Base-by-base conservation (phyloP, 2,888 invertebrate species). In the Conus canariensis region DNA sequence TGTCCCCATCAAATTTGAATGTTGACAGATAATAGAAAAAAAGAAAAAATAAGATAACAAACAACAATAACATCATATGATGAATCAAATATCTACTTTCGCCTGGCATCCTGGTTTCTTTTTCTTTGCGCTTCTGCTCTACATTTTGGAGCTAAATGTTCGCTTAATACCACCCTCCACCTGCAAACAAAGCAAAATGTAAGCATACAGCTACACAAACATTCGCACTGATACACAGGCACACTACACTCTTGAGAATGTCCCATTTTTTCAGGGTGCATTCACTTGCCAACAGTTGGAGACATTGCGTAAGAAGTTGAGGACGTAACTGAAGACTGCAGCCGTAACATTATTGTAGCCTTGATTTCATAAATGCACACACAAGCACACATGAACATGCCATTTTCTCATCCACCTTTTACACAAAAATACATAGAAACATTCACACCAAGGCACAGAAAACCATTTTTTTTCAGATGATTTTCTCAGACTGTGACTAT, bases 141-240 rank as follows among this genome's bases (percentile, higher is more conserved):
- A 86, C 16, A 0, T 16, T 86, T 86, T 67, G 86, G 22, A 67
- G 86, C 74, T 87, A 87, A 93, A 58, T 19, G 74, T 64, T 60
- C 22, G 16, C n/a, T 56, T 58, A 22, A 67, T 87, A 87, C 60
- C 80, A 90, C 89, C 85, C 85, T 89, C 91, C 77, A 85, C 89
- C 91, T 89, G 85, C 83, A 88, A 86, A 91, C 59, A 45, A 90
- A 83, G 67, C 85, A 70, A 91, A n/a, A 77, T 12, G 22, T 74
- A 88, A 89, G 67, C 88, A 87, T 70, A 85, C 74, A 90, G 58
- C 85, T 85, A 90, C n/a, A 86, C 58, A 30, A 59, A 64, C 89
- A 77, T 60, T 82, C 85, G 87, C 89, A 56, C 77, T 12, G 16
- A 16, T 82, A 67, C 58, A 82, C 70, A 87, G n/a, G 56, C 86